phyloP scores from a whole-genome alignment of 2,113 vertebrate genomes.

The Ptilorrhoa leucosticta region DNA sequence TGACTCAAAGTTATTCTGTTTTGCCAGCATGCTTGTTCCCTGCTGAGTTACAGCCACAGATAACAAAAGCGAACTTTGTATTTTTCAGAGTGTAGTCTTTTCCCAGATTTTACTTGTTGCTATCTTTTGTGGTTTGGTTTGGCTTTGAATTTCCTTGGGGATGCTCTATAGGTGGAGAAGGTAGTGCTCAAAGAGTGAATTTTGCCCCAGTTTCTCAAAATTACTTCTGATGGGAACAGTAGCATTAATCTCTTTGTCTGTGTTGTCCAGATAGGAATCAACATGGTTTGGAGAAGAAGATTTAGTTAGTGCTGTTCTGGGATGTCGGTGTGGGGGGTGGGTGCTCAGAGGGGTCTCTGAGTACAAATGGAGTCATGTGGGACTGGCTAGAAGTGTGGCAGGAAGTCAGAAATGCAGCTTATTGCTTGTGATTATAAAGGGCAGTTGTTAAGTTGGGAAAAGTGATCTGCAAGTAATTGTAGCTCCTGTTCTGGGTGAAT shows the following conservation, averaged over 20 bases:
- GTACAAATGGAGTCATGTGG: neutral
- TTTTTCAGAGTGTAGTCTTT: neutral
- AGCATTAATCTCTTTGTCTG: neutral
- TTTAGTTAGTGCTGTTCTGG: neutral
- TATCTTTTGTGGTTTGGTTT: neutral
- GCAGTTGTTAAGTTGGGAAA: neutral
- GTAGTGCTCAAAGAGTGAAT: neutral
- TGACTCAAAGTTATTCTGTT: neutral
- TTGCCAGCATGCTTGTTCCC: neutral
- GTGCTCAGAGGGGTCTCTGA: neutral
- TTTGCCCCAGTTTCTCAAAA: neutral
- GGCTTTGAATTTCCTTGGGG: neutral
- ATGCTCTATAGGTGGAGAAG: neutral
- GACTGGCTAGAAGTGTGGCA: neutral
- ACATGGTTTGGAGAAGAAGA: rapidly evolving
- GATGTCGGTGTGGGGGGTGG: neutral
- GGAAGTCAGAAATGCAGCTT: neutral
- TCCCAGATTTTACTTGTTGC: neutral
- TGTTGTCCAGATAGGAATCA: neutral
- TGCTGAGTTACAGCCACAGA: neutral
- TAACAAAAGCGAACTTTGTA: neutral
- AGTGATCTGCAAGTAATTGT: neutral
- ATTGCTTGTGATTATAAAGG: neutral
- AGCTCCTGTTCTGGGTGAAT: neutral
- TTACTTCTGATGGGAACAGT: neutral